Percentiles rank a stretch among this genome's conserved stretches.
Conservation (phyloP, 2,113 vertebrate genomes). For the Pygoscelis adeliae region DNA sequence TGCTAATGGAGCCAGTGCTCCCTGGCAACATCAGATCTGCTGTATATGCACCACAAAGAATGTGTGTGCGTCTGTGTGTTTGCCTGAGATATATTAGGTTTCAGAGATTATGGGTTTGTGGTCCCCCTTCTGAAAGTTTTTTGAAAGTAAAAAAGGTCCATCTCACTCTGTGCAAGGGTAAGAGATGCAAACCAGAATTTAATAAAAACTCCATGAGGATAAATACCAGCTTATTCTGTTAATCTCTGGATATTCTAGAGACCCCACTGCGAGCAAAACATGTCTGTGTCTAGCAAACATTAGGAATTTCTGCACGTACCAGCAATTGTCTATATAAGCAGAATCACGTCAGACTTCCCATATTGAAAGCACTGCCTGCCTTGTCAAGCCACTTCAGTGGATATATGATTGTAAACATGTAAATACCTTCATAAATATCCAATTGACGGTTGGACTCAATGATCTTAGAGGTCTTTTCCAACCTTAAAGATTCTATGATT, state of each 20-base stretch:
- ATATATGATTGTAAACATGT: not conserved
- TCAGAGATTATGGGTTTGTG: not conserved
- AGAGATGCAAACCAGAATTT: not conserved
- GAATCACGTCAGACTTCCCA: not conserved
- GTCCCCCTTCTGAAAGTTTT: not conserved
- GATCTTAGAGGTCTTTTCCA: too few relatives aligned
- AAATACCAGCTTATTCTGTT: not conserved
- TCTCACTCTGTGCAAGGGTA: not conserved
- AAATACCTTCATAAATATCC: not conserved
- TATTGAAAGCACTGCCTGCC: not conserved
- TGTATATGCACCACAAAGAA: not conserved
- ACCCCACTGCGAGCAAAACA: not conserved
- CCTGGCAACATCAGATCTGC: not conserved
- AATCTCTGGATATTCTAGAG: not conserved
- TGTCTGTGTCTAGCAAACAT: not conserved
- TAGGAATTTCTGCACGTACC: not conserved
- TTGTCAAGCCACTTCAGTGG: not conserved
- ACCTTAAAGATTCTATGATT: too few relatives aligned
- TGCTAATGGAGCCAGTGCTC: too few relatives aligned
- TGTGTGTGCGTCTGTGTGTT: fast-evolving
- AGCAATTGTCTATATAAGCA: not conserved
- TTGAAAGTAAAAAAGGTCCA: not conserved
- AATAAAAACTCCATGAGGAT: not conserved
- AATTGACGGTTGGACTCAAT: too few relatives aligned
- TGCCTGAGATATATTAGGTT: not conserved